phyloP scores from a whole-genome alignment of 64 coral and sea anemone genomes.

The Actinia tenebrosa region DNA sequence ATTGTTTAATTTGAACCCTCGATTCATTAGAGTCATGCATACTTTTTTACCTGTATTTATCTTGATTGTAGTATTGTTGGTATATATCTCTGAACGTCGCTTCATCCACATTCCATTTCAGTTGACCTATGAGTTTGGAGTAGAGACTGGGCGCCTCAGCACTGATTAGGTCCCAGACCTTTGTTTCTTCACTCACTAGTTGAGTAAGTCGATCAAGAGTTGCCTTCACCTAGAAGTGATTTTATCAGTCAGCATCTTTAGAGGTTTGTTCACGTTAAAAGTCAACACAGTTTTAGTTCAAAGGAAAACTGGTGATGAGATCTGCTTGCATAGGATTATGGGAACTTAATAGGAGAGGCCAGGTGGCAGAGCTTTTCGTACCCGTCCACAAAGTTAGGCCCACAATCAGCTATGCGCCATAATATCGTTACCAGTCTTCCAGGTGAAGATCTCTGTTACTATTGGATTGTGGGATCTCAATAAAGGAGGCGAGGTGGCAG shows the following conservation, averaged over 20 bases:
- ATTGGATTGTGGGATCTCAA: too few species aligned
- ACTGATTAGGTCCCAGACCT: neutral
- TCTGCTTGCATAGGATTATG: too few species aligned
- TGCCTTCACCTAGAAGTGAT: neutral
- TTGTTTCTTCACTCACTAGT: neutral
- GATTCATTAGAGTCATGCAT: neutral
- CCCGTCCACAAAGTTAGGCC: too few species aligned
- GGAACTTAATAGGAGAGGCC: too few species aligned
- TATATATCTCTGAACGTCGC: neutral
- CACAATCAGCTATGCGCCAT: too few species aligned
- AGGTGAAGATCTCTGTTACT: too few species aligned
- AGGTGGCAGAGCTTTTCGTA: too few species aligned
- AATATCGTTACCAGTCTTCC: neutral
- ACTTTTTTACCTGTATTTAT: neutral
- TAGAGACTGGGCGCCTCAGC: constrained; percentile 11
- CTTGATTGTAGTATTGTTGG: neutral
- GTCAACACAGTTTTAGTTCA: too few species aligned
- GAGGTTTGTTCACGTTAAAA: too few species aligned
- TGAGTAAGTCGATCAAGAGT: neutral
- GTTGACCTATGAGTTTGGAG: neutral
- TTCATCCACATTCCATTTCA: neutral
- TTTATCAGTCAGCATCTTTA: neutral
- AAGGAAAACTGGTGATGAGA: too few species aligned
- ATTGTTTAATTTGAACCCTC: neutral
- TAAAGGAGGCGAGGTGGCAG: too few species aligned